Percentiles rank a stretch among this genome's conserved stretches.
Conservation (phyloP, 2,888 invertebrate genomes). For the Drosophila diplacantha region DNA sequence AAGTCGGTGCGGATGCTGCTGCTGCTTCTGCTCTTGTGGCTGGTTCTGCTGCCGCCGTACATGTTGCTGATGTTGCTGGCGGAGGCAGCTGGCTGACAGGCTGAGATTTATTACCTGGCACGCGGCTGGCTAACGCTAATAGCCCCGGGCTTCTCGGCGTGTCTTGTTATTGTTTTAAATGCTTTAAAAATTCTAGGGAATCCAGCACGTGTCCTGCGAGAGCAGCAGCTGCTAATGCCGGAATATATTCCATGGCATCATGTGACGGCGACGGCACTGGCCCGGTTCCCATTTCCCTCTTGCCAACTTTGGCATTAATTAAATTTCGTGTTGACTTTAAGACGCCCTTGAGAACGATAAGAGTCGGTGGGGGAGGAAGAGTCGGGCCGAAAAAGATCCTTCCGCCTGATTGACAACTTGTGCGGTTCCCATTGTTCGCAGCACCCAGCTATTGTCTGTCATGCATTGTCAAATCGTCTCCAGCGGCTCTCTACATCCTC, state of each 20-base stretch:
- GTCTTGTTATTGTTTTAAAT: conserved; percentile 53
- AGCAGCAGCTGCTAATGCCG: conserved; percentile 49
- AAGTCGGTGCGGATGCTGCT: conserved; percentile 27
- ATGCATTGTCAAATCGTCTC: conserved; percentile 31
- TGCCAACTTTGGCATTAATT: conserved; percentile 46
- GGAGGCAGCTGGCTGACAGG: conserved; percentile 52
- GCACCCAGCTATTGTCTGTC: conserved; percentile 32
- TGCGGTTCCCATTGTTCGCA: conserved; percentile 24
- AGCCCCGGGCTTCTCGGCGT: conserved; percentile 38
- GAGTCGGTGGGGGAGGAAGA: conserved; percentile 4
- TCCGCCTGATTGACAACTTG: conserved; percentile 52
- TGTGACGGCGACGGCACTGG: conserved; percentile 37
- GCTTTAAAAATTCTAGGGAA: conserved; percentile 37
- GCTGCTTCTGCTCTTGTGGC: conserved; percentile 19
- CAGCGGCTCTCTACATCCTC: conserved; percentile 19
- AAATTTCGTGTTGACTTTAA: conserved; percentile 55
- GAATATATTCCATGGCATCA: conserved; percentile 41
- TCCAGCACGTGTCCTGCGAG: conserved; percentile 30
- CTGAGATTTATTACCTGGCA: conserved; percentile 63
- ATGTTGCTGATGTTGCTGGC: conserved; percentile 22
- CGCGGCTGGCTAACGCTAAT: conserved; percentile 50
- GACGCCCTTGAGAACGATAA: conserved; percentile 38
- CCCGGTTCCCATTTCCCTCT: background rate
- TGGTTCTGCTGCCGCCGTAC: conserved; percentile 7
- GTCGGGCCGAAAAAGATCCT: conserved; percentile 3